Percentiles rank a stretch among this genome's conserved stretches.
Conservation (phyloP, 2,888 invertebrate genomes). For the Vesta saturnalis region DNA sequence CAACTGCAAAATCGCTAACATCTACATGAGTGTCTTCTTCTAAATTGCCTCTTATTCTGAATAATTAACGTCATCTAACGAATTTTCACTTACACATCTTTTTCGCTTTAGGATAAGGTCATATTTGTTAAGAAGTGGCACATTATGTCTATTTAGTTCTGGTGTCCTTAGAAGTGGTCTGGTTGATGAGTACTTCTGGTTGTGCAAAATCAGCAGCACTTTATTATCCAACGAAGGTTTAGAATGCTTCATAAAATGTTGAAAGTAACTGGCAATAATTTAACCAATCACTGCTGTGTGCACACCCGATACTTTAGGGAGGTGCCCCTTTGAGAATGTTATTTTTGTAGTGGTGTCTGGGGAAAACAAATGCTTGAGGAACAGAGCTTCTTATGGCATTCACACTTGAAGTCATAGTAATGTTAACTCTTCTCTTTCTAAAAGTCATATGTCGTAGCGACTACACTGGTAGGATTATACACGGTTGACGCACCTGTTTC, state of each 20-base stretch:
- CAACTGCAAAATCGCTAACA: no score
- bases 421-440: constrained; percentile 50
- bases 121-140: no score
- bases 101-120: no score
- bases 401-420: constrained; percentile 52
- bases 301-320: background rate
- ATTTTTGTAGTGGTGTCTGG: background rate
- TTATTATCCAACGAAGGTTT: background rate
- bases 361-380: constrained; percentile 18
- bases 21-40: no score
- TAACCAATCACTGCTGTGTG: constrained; percentile 4
- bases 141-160: no score
- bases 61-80: no score
- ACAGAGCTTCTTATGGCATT: constrained; percentile 53
- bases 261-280: constrained; percentile 4
- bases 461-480: no score
- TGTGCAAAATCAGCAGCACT: constrained; percentile 8
- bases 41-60: no score
- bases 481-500: no score
- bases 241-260: constrained; percentile 12
- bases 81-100: no score
- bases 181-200: no score
- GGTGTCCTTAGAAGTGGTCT: no score
- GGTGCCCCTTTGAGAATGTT: constrained; percentile 13
- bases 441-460: constrained; percentile 49